A percentile compares a stretch with the other conserved stretches of the same genome.
phyloP scores from a whole-genome alignment of 2,888 invertebrate species.

The Bembecia ichneumoniformis region DNA sequence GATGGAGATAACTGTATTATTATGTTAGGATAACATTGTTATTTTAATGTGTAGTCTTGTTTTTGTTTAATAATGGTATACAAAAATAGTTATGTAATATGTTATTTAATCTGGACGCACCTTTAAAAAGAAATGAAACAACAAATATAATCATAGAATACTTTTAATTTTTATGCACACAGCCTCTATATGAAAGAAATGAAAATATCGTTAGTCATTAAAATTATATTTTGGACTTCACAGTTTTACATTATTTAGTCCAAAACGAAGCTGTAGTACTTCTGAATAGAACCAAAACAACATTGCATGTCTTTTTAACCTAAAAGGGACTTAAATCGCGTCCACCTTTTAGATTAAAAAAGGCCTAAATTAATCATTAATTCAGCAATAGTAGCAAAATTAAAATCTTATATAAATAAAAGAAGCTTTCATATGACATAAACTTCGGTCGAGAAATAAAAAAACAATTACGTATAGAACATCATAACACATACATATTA shows the following conservation, averaged over 20 bases:
- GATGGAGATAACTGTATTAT: no score
- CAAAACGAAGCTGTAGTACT: background rate
- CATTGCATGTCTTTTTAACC: background rate
- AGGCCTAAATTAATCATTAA: background rate
- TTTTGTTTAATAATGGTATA: background rate
- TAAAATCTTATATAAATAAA: background rate
- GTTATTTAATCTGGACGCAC: no score
- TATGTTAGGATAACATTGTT: background rate
- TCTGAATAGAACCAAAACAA: background rate
- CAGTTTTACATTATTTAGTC: background rate
- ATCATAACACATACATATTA: slow-evolving; percentile 41
- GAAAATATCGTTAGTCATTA: background rate
- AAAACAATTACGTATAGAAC: slow-evolving; percentile 36
- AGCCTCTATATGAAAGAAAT: slow-evolving; percentile 44
- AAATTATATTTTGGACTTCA: background rate
- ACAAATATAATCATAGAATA: slow-evolving; percentile 48
- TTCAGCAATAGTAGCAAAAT: background rate
- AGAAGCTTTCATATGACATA: background rate
- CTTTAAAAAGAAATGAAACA: slow-evolving; percentile 17
- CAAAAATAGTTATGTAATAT: no score
- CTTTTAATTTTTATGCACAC: slow-evolving; percentile 71
- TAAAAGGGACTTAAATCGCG: background rate
- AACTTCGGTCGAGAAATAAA: slow-evolving; percentile 9
- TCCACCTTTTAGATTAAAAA: background rate
- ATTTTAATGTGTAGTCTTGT: background rate